Evolutionary conservation across 2,888 invertebrate genomes (phyloP).

Genomic region (Lasioglossum morio): DNA sequence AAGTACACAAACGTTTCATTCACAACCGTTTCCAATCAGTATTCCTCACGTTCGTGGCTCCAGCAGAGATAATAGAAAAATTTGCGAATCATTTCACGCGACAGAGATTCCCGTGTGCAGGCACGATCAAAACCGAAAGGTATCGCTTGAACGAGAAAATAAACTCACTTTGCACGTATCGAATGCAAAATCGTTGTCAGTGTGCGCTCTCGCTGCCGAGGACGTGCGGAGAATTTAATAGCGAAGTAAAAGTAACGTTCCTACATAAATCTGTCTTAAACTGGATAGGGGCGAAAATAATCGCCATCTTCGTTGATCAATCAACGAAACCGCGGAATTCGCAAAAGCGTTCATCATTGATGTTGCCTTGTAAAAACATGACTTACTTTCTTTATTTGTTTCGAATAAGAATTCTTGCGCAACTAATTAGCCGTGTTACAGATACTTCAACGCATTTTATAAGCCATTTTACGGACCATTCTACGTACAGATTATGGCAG

Average conservation of each 20-base stretch:
- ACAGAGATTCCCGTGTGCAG: not conserved
- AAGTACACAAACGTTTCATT: not conserved
- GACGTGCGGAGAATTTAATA: constrained; percentile 52
- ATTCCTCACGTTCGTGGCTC: not conserved
- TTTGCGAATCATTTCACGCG: constrained; percentile 13
- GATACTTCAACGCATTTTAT: not conserved
- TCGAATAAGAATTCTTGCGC: not conserved
- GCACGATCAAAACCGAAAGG: constrained; percentile 36
- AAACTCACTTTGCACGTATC: constrained; percentile 41
- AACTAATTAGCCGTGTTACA: not conserved
- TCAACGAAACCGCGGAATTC: constrained; percentile 3
- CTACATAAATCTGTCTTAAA: constrained; percentile 27
- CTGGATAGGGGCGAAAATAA: constrained; percentile 26
- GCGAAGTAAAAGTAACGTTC: constrained; percentile 45
- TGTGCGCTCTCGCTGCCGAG: constrained; percentile 21
- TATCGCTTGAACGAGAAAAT: constrained; percentile 29
- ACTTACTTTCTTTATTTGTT: not conserved
- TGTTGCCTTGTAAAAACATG: not conserved
- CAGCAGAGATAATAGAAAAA: constrained; percentile 1
- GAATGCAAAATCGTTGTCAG: constrained; percentile 50
- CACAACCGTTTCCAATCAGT: not conserved
- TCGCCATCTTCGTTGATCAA: not conserved
- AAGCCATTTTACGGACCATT: not conserved
- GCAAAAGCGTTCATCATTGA: not conserved
- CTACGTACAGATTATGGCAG: too few species aligned